Percentiles rank a stretch among this genome's conserved stretches.
Conservation (phyloP, 2,888 invertebrate genomes). For the Margaritifera margaritifera region DNA sequence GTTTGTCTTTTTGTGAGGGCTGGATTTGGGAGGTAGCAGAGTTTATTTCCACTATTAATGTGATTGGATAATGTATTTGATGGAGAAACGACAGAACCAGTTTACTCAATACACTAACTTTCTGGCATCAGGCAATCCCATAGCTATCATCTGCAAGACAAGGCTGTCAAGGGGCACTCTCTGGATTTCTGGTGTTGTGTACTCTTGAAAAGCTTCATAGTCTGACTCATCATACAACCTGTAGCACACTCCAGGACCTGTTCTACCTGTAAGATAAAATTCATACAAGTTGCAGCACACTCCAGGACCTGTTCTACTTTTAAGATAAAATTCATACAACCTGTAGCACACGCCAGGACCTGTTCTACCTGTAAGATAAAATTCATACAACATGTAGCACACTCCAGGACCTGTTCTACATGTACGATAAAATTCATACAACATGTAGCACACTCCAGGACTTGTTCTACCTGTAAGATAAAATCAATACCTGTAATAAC, state of each 20-base stretch:
- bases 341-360: not conserved
- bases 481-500: not conserved
- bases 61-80: not conserved
- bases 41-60: not conserved
- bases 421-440: not conserved
- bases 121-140: conserved; percentile 92
- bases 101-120: conserved; percentile 47
- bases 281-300: not conserved
- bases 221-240: conserved; percentile 85
- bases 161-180: conserved; percentile 94
- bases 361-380: not conserved
- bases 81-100: no score
- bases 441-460: not conserved
- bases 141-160: conserved; percentile 89
- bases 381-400: not conserved
- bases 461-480: not conserved
- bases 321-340: not conserved
- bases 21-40: no score
- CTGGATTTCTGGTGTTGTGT: conserved; percentile 93
- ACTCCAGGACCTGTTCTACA: not conserved
- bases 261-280: conserved; percentile 69
- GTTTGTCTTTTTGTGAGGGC: not conserved
- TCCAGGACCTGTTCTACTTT: no score
- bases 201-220: conserved; percentile 84
- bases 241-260: conserved; percentile 95